Evolutionary conservation across 2,113 vertebrate species (phyloP), one percentile per base, ranked within the genome.

Genomic region (Malurus cyaneus): DNA sequence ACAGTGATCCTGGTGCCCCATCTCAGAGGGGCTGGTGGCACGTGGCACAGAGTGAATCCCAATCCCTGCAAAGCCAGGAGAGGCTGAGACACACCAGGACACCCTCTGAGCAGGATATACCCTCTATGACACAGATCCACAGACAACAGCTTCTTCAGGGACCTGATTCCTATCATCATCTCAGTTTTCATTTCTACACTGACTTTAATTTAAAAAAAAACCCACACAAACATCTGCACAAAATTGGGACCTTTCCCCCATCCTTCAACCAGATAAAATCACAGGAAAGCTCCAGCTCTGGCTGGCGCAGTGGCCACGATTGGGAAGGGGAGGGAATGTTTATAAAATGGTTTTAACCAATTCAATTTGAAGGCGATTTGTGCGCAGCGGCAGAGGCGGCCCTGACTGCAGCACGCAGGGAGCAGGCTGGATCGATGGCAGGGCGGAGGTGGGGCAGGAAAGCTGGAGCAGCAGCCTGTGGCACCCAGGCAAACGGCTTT

Each of bases 401-500:
- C 57, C 23, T 5, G 93, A 46, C 80, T 91, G 93, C 87, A 94
- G 96, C 78, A 66, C 57, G 12, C 32, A 91, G 93, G 53, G 60
- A 88, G 94, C 73, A 34, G 92, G 50, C 85, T 78, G 94, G 92
- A 96, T 94, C 93, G 60, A 83, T 89, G 2, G 76, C 18, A 19
- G 94, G 87, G 44, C 7, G 65, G 88, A 96, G 90, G 94, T 94
- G 93, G 94, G 71, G 92, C 89, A 95, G 93, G 60, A 74, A 88
- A 82, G 92, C 94, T 82, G 81, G 93, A 96, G 96, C 94, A 96
- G 88, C 95, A 92, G 95, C 67, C 56, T 96, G 92, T 95, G 92
- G 85, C 93, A 74, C 6, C 4, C 90, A 94, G 94, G 93, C 86
- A 92, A 79, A 96, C 78, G 57, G 95, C 76, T 83, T n/a, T 56